Conservation (phyloP, 2,888 invertebrate species). For the Eristalis arbustorum region DNA sequence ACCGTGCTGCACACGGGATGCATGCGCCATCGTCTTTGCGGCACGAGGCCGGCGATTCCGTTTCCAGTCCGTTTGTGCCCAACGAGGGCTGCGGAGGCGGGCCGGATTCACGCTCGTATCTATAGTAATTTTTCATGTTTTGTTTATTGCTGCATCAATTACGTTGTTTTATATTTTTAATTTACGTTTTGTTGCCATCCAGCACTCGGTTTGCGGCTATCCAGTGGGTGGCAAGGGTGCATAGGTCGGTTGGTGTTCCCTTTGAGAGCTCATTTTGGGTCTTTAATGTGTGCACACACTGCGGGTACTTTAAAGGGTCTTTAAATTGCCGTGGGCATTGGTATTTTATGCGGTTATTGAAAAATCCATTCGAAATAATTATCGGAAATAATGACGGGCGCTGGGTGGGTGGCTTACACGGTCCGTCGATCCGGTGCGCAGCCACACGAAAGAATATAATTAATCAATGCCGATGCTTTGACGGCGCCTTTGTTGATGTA, state of each 20-base stretch:
- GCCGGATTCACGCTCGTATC: conserved; percentile 11
- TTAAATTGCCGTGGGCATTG: conserved; percentile 6
- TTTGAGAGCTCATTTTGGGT: neutral
- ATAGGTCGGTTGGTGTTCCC: neutral
- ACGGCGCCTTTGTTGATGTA: neutral
- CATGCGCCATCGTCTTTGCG: neutral
- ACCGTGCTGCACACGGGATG: neutral
- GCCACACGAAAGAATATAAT: neutral
- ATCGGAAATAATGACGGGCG: conserved; percentile 8
- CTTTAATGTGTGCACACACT: conserved; percentile 21
- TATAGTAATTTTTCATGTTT: conserved; percentile 44
- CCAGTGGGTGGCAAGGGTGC: neutral
- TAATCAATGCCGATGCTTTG: conserved; percentile 21
- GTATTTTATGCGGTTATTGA: conserved; percentile 40
- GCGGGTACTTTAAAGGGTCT: neutral
- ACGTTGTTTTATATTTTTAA: conserved; percentile 48
- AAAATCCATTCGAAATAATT: conserved; percentile 43
- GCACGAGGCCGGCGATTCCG: neutral
- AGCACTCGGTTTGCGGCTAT: neutral
- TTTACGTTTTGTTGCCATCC: conserved; percentile 24
- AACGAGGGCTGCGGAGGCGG: neutral
- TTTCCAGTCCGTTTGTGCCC: neutral
- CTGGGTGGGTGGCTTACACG: neutral
- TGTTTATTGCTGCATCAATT: conserved; percentile 53
- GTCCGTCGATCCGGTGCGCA: neutral